Evolutionary conservation across 2,797 vertebrate genomes (phyloP), one percentile per base, ranked within the genome.

Genomic region (Leptoclinus maculatus): DNA sequence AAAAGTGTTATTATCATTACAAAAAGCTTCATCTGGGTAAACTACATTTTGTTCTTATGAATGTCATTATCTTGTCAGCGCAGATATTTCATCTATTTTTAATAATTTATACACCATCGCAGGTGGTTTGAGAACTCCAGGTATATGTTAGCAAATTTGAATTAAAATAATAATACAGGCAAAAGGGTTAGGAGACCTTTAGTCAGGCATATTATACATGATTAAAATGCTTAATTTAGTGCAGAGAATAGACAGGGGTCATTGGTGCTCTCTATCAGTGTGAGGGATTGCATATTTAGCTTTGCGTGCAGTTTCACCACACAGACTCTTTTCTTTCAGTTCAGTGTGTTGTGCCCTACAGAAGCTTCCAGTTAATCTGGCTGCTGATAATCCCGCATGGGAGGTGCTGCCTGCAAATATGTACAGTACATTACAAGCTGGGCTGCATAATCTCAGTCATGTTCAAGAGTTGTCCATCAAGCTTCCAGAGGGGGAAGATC

Each of bases 341-440:
- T 76, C 73, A 77, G 62, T 73, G 80, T 80, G 54, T 78, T 82
- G 79, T 68, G 72, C 58, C 85, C 67, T 76, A 91, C 91, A 94
- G 91, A 91, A 91, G 93, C 87, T 92, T 91, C 82, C 76, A 87
- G 85, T 91, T 93, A 92, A 93, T 93, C 91, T 93, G 91, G 68
- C 58, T 58, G 72, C 57, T 78, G 82, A 74, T 93, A 93, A 93
- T 93, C 92, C 89, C 62, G 75, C 66, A 81, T 64, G 87, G 81
- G 87, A 88, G 74, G 76, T 65, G 73, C 82, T 73, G 87, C 74
- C 83, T 83, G 77, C 74, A 89, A 91, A 91, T 89, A 91, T 93
- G 89, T 88, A 79, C 86, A 71, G 76, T 74, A 80, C 87, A 87
- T 85, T 85, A 73, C 76, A 81, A 76, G 34, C 62, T 2, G 38